Evolutionary conservation across 1,140 invertebrate species (phyloP).

Genomic region (Danaus melanippus): DNA sequence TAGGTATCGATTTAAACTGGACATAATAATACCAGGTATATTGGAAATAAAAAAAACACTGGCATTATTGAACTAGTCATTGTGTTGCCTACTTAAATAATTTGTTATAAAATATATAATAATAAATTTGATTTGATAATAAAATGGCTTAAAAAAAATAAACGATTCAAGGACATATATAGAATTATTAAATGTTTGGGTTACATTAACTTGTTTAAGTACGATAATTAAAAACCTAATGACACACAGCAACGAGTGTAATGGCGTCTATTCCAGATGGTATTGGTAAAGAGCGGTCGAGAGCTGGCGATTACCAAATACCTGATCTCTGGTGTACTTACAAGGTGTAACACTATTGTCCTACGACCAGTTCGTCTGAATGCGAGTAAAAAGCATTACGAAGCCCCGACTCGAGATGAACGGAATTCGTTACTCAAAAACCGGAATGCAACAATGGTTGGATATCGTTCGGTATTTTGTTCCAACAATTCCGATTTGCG

Average conservation of each 20-base stretch:
- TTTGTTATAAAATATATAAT: too few relatives aligned
- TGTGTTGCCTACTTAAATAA: too few relatives aligned
- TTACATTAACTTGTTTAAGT: too few relatives aligned
- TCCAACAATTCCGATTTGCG: slow-evolving; percentile 32
- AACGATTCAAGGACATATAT: too few relatives aligned
- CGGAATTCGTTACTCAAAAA: slow-evolving; percentile 51
- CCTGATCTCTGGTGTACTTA: slow-evolving; percentile 14
- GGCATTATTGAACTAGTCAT: too few relatives aligned
- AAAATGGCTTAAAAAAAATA: too few relatives aligned
- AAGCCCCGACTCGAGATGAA: slow-evolving; percentile 29
- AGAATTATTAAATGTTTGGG: too few relatives aligned
- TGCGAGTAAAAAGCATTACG: slow-evolving; percentile 37
- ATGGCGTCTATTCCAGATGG: too few relatives aligned
- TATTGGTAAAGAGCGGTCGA: too few relatives aligned
- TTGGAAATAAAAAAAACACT: slow-evolving; percentile 7
- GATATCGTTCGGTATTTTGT: slow-evolving; percentile 50
- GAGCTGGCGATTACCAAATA: slow-evolving; percentile 12
- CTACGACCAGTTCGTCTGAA: slow-evolving; percentile 27
- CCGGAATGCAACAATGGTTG: slow-evolving; percentile 60
- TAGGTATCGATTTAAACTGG: slow-evolving; percentile 37
- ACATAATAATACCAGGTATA: slow-evolving; percentile 41
- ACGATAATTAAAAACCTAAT: too few relatives aligned
- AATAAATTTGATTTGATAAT: too few relatives aligned
- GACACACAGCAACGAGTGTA: too few relatives aligned
- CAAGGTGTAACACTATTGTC: slow-evolving; percentile 30